phyloP scores from a whole-genome alignment of 1,140 invertebrate genomes.

The Bombus sylvicola region DNA sequence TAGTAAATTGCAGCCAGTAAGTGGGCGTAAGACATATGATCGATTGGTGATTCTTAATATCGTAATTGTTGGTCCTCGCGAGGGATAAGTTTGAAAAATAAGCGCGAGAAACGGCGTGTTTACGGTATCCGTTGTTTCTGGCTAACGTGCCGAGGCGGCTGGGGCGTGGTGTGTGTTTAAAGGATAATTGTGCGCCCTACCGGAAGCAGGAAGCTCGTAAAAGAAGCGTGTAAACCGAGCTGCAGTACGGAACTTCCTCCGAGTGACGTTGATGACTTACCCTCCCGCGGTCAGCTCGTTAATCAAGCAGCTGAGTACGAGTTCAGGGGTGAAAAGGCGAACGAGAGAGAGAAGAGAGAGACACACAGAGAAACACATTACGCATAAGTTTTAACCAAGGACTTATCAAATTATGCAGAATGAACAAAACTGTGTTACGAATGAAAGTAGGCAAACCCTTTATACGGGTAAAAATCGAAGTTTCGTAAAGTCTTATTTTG shows the following conservation, averaged over 20 bases:
- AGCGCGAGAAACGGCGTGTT: constrained; percentile 1
- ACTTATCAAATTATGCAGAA: constrained; percentile 48
- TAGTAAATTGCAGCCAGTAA: background rate
- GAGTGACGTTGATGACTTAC: constrained; percentile 86
- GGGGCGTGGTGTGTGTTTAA: constrained; percentile 53
- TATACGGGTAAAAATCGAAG: background rate
- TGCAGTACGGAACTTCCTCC: constrained; percentile 68
- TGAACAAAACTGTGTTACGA: constrained; percentile 16
- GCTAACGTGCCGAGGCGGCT: constrained; percentile 55
- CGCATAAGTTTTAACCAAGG: constrained; percentile 72
- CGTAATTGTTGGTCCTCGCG: background rate
- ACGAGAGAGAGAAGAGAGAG: constrained; percentile 84
- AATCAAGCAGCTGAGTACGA: constrained; percentile 91
- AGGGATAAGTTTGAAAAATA: background rate
- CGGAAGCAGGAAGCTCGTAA: constrained; percentile 67
- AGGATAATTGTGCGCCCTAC: constrained; percentile 66
- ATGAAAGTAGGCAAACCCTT: constrained; percentile 11
- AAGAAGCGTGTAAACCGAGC: constrained; percentile 70
- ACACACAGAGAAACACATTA: constrained; percentile 85
- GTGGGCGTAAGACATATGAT: background rate
- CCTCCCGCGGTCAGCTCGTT: constrained; percentile 91
- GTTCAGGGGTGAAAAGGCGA: constrained; percentile 85
- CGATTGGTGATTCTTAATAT: background rate
- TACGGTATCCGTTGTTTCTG: constrained; percentile 36
- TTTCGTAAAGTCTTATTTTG: background rate